Conservation (phyloP, 2,888 invertebrate species). For the Drosophila mettleri region DNA sequence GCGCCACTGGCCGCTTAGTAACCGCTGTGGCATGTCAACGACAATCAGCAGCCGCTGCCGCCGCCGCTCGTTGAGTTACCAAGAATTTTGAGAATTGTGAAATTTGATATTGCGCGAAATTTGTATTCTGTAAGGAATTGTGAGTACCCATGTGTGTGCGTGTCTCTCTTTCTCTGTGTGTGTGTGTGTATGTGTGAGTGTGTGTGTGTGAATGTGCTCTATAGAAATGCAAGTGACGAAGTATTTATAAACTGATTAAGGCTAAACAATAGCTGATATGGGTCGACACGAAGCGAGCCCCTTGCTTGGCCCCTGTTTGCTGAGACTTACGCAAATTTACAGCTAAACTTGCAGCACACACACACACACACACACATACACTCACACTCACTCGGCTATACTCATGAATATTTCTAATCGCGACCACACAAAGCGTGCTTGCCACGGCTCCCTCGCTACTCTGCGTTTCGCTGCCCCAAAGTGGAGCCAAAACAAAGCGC, state of each 20-base stretch:
- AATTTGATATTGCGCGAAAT: slow-evolving; percentile 68
- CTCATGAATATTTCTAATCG: slow-evolving; percentile 39
- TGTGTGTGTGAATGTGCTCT: slow-evolving; percentile 22
- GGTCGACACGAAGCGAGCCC: slow-evolving; percentile 45
- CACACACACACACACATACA: background rate
- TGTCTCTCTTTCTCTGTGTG: background rate
- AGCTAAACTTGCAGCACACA: slow-evolving; percentile 34
- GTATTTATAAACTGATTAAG: slow-evolving; percentile 78
- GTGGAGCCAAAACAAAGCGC: slow-evolving; percentile 12
- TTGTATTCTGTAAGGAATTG: slow-evolving; percentile 49
- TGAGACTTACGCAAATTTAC: slow-evolving; percentile 14
- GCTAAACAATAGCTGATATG: slow-evolving; percentile 74
- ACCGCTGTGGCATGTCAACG: slow-evolving; percentile 51
- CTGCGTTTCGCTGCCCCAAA: background rate
- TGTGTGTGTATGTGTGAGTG: background rate
- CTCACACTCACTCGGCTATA: background rate
- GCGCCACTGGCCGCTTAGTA: background rate
- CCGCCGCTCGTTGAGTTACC: slow-evolving; percentile 51
- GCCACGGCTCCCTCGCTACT: background rate
- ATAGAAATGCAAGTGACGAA: slow-evolving; percentile 75
- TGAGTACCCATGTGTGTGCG: slow-evolving; percentile 16
- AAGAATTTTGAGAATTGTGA: slow-evolving; percentile 62
- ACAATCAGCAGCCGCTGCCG: slow-evolving; percentile 47
- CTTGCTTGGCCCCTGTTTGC: background rate
- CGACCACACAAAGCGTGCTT: slow-evolving; percentile 48